These are phyloP conservation scores for Pseudomyrmex gracilis DNA, from an alignment of 1,140 invertebrate genomes.

Conservation along the genomic window DNA sequence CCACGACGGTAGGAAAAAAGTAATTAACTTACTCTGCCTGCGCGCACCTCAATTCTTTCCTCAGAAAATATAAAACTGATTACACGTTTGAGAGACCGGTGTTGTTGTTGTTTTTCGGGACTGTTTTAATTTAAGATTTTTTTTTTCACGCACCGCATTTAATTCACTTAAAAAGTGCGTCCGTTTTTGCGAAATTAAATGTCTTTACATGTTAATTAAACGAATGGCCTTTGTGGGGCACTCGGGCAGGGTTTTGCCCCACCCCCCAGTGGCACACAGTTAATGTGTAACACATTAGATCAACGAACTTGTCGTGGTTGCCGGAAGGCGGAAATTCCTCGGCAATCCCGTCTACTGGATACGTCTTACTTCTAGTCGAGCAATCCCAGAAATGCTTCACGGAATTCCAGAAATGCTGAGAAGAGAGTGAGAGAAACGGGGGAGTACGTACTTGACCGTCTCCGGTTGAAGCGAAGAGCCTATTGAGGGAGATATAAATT, in stretches of 20 bases:
- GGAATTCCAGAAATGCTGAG: slow-evolving; percentile 45
- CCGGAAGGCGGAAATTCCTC: slow-evolving; percentile 52
- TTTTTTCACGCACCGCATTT: neutral
- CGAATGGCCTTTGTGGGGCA: neutral
- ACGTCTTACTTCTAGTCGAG: slow-evolving; percentile 58
- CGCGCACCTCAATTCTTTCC: neutral
- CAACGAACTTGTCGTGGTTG: slow-evolving; percentile 53
- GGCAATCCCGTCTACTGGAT: slow-evolving; percentile 52
- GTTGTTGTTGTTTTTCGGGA: neutral
- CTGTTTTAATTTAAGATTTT: neutral
- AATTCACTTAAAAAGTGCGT: neutral
- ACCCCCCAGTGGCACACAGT: neutral
- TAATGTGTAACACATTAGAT: slow-evolving; percentile 39
- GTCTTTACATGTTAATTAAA: slow-evolving; percentile 14
- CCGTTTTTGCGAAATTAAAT: neutral
- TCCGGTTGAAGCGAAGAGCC: slow-evolving; percentile 16
- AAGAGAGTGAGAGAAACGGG: slow-evolving; percentile 54
- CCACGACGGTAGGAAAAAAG: neutral
- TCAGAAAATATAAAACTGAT: neutral
- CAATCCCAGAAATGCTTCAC: slow-evolving; percentile 53
- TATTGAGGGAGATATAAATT: neutral
- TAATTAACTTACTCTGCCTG: neutral
- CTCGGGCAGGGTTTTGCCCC: neutral
- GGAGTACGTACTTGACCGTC: neutral
- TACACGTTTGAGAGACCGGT: neutral